Evolutionary conservation across 2,113 vertebrate species (phyloP).

Genomic region (Mus pahari): DNA sequence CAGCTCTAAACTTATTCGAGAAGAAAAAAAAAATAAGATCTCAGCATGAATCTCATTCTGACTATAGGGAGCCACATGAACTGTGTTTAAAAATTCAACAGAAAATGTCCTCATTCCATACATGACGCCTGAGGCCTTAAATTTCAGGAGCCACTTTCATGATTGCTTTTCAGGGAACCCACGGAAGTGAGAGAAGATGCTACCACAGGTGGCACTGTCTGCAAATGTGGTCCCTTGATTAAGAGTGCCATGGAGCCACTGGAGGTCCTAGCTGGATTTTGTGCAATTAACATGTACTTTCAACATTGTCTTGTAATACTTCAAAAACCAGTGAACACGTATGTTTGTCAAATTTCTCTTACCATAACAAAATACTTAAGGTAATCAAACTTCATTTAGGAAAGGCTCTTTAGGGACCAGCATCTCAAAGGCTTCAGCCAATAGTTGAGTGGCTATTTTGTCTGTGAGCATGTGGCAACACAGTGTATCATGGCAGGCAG

Average conservation of each 20-base stretch:
- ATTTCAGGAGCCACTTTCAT: slow-evolving; percentile 73
- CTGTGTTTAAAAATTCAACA: slow-evolving; percentile 71
- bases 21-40: slow-evolving; percentile 76
- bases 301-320: not conserved
- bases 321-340: not conserved
- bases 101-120: slow-evolving; percentile 57
- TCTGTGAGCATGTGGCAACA: too few relatives aligned
- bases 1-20: slow-evolving; percentile 77
- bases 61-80: slow-evolving; percentile 73
- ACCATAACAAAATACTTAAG: not conserved
- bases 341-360: not conserved
- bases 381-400: not conserved
- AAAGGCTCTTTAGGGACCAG: not conserved
- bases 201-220: not conserved
- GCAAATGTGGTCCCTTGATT: not conserved
- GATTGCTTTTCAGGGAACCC: slow-evolving; percentile 60
- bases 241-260: not conserved
- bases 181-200: slow-evolving; percentile 46
- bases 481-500: not conserved
- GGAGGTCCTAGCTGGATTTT: not conserved
- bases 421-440: not conserved
- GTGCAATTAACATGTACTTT: slow-evolving; percentile 21
- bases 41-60: slow-evolving; percentile 80
- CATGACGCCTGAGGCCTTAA: slow-evolving; percentile 61
- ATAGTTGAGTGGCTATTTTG: not conserved